Evolutionary conservation across 2,888 invertebrate species (phyloP).

Genomic region (Pollenia griseotomentosa): DNA sequence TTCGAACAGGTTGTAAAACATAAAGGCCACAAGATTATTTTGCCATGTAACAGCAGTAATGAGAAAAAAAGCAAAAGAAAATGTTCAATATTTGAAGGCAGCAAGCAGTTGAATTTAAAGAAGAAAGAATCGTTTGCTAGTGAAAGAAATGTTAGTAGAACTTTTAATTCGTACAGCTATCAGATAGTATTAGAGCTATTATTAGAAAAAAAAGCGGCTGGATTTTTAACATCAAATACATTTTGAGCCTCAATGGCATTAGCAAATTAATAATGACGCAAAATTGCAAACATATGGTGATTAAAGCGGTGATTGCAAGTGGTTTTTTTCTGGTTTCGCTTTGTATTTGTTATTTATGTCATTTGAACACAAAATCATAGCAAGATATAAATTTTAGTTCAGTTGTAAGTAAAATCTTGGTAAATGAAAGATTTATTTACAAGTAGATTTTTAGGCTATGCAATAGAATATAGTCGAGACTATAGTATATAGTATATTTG

Average conservation of each 20-base stretch:
- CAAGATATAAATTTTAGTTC: conserved; percentile 27
- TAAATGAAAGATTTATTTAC: background rate
- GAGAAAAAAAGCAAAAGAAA: background rate
- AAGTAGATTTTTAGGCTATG: background rate
- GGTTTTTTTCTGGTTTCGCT: background rate
- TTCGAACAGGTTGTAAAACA: conserved; percentile 54
- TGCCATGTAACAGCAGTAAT: conserved; percentile 9
- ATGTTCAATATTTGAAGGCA: too few relatives aligned
- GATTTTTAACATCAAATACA: conserved; percentile 29
- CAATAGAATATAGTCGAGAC: too few relatives aligned
- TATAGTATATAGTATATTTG: too few relatives aligned
- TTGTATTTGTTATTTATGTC: conserved; percentile 16
- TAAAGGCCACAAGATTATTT: conserved; percentile 35
- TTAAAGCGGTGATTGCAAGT: background rate
- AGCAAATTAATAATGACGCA: conserved; percentile 57
- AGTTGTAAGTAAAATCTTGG: conserved; percentile 13
- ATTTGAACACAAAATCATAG: conserved; percentile 22
- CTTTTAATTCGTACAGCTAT: background rate
- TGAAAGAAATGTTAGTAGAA: background rate
- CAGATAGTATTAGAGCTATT: conserved; percentile 5
- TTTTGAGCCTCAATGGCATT: conserved; percentile 17
- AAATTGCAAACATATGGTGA: conserved; percentile 24
- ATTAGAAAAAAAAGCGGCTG: conserved; percentile 41
- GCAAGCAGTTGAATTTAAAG: background rate
- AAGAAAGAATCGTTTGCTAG: background rate